phyloP scores from a whole-genome alignment of 2,888 invertebrate genomes.

The Acanthosepion esculentum region DNA sequence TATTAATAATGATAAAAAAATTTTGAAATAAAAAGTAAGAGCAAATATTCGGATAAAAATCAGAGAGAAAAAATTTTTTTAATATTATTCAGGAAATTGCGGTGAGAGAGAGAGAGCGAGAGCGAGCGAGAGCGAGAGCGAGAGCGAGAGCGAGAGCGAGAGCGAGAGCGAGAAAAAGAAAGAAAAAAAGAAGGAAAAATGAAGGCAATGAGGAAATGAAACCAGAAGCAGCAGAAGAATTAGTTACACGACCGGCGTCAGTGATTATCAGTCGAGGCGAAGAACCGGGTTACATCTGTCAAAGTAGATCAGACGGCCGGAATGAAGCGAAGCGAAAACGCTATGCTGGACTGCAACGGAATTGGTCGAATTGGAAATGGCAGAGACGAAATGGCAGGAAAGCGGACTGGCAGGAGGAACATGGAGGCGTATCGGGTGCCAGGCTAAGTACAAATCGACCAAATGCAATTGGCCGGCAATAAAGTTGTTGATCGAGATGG shows the following conservation, averaged over 20 bases:
- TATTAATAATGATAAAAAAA: no score
- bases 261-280: background rate
- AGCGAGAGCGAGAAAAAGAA: no score
- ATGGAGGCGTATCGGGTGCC: background rate
- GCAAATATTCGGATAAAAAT: no score
- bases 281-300: constrained; percentile 17
- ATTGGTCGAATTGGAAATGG: background rate
- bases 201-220: background rate
- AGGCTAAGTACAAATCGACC: constrained; percentile 15
- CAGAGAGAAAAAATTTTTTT: no score
- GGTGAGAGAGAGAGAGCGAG: no score
- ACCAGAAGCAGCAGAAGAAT: background rate
- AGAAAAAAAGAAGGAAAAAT: background rate
- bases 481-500: background rate
- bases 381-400: background rate
- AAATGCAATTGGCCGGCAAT: background rate
- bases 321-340: background rate
- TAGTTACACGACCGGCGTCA: background rate
- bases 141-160: no score
- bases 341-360: background rate
- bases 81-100: no score
- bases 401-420: background rate
- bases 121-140: no score
- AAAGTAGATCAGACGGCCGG: background rate
- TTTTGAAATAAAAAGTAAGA: no score